Base-by-base conservation (phyloP, 2,888 invertebrate species). In the Agrotis exclamationis region DNA sequence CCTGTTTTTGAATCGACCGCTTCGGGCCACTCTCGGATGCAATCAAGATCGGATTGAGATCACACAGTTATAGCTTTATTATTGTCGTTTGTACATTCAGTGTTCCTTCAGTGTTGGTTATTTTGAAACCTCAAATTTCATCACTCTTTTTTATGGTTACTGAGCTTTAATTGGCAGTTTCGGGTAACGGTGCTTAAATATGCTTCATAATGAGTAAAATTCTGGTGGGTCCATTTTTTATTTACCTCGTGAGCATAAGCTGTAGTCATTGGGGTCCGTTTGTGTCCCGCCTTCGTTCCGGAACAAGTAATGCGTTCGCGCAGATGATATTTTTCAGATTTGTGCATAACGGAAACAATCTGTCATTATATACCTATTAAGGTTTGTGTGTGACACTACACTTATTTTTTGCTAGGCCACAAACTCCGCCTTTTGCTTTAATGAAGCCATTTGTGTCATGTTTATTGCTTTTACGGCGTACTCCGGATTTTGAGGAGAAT, bases 401-500 rank as follows among this genome's bases (percentile, higher is more conserved):
- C 88, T 89, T 90, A 87, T 93, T 96, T 96, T 95, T 95, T 94
- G 93, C 92, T 93, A 92, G 90, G 82, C 88, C 89, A 85, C 91
- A 90, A 89, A 90, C 93, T 87, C 93, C 94, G 93, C 94, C 94
- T 89, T 88, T 85, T 82, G 88, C 89, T 89, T 93, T 96, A 96
- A 96, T 96, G 95, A 96, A 96, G 93, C 92, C 92, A 93, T 96
- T 96, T 94, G 87, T 91, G 95, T 96, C 96, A 95, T 92, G 91
- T 95, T 95, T 96, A 95, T 95, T 93, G 92, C 94, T 92, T 94
- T 96, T 93, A 95, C 91, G 93, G 92, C 92, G 92, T 91, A 93
- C 94, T 90, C 90, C 86, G 93, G 95, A 94, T 95, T 95, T 95
- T 91, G 92, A 91, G 88, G 90, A 89, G 89, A 93, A 96, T 95